A percentile compares a stretch with the other conserved stretches of the same genome.
Evolutionary conservation across 2,888 invertebrate genomes (phyloP).

Genomic region (Drosophila nigritarsus): DNA sequence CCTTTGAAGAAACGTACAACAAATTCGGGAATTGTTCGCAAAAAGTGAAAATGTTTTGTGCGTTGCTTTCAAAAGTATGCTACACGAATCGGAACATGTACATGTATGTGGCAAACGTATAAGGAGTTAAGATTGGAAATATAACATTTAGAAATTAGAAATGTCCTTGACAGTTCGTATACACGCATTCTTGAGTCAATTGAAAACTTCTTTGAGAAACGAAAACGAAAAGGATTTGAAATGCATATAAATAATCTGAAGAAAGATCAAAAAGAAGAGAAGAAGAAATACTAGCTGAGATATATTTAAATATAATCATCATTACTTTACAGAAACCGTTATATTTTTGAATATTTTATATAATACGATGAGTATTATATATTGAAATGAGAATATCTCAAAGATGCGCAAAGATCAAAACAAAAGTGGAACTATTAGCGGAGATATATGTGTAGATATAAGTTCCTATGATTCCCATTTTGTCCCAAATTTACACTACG

Average conservation of each 20-base stretch:
- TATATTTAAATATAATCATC: background rate
- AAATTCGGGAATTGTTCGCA: background rate
- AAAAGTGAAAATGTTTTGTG: background rate
- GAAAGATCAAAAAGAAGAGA: no score
- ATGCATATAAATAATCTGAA: no score
- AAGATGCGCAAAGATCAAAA: background rate
- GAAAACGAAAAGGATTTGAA: background rate
- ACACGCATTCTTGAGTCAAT: background rate
- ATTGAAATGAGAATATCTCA: background rate
- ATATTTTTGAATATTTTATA: background rate
- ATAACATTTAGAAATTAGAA: background rate
- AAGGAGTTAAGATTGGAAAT: background rate
- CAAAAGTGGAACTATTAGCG: background rate
- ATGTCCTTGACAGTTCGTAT: background rate
- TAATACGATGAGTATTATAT: background rate
- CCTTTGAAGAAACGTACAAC: background rate
- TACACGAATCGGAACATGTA: constrained; percentile 18
- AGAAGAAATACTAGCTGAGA: background rate
- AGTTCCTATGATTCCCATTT: background rate
- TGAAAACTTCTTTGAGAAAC: background rate
- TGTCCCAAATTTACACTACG: constrained; percentile 7
- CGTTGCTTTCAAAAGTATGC: constrained; percentile 34
- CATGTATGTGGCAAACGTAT: background rate
- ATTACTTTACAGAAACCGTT: background rate
- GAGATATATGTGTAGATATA: background rate